Evolutionary conservation across 2,797 vertebrate genomes (phyloP).

Genomic region (Margarornis squamiger): DNA sequence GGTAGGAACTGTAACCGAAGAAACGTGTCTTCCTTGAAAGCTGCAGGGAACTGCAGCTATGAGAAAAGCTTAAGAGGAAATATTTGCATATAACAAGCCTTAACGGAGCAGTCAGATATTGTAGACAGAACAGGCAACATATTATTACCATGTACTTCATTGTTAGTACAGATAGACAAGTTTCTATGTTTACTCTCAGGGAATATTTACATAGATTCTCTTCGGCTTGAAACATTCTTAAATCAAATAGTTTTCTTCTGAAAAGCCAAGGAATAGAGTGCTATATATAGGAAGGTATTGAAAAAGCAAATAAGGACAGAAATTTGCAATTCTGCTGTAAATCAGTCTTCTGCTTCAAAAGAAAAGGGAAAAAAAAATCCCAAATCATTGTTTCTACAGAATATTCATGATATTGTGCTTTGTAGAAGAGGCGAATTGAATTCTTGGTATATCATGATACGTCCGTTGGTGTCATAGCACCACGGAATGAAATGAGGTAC

Average conservation of each 20-base stretch:
- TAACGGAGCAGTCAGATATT: neutral
- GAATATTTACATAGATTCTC: slow-evolving; percentile 48
- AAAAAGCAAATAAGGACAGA: neutral
- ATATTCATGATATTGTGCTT: neutral
- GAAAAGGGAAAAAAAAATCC: neutral
- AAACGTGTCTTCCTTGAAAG: neutral
- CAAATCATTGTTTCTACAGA: neutral
- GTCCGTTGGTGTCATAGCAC: neutral
- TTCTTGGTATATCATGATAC: neutral
- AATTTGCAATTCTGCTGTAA: neutral
- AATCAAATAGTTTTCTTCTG: slow-evolving; percentile 35
- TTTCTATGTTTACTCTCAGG: slow-evolving; percentile 55
- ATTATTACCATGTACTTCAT: slow-evolving; percentile 18
- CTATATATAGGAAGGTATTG: slow-evolving; percentile 12
- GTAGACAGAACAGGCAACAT: slow-evolving; percentile 21
- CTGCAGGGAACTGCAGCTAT: neutral
- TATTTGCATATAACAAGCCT: slow-evolving; percentile 19
- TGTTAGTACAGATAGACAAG: slow-evolving; percentile 12
- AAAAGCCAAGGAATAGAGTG: slow-evolving; percentile 21
- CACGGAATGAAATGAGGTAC: neutral
- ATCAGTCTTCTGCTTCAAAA: neutral
- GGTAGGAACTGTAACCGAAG: neutral
- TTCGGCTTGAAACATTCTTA: slow-evolving; percentile 34
- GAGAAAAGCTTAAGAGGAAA: neutral
- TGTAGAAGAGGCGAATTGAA: neutral